Base-by-base conservation (phyloP, 2,888 invertebrate species). In the Drosophila diplacantha region DNA sequence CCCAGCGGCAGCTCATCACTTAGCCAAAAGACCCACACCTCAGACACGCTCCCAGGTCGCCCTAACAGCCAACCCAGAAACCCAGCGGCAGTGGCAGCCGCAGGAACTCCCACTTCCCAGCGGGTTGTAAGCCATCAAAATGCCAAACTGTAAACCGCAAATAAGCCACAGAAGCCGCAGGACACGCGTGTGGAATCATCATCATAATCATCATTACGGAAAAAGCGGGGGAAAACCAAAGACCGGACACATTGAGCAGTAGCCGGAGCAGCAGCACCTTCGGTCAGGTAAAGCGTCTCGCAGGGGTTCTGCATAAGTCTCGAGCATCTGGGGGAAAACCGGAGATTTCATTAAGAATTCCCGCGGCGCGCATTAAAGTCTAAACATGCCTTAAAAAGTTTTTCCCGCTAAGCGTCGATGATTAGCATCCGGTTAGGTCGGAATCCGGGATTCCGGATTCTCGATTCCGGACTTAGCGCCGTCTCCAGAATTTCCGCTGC, bases 311-410 rank as follows among this genome's bases (percentile, higher is more conserved):
- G 44, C 12, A 16, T 49, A 52, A 62, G 49, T 46, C 47, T 38
- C 20, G 37, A 34, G 51, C 46, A 38, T 61, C 49, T 39, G 50
- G 70, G 81, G 82, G 69, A 81, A 81, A 65, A 69, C 84, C 80
- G 64, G 56, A 53, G 59, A 60, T 76, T 81, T 82, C 79, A 82
- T 83, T 83, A 74, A 79, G 81, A 75, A 83, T 83, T 79, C 77
- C 74, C 74, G 83, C 72, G 78, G 81, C 72, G 75, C 71, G 75
- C 38, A 84, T 81, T 81, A 84, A 83, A 82, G 83, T 75, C 84
- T 84, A 84, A 81, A 84, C 81, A 81, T 84, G 81, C 84, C 81
- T 82, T 82, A 73, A 57, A 66, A 74, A 75, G 66, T 82, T 83
- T 75, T 64, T 68, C 75, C 69, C 57, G 51, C 65, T 83, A 70